Conservation (phyloP, 92 coral and sea anemone species). For the Muricea muricata region DNA sequence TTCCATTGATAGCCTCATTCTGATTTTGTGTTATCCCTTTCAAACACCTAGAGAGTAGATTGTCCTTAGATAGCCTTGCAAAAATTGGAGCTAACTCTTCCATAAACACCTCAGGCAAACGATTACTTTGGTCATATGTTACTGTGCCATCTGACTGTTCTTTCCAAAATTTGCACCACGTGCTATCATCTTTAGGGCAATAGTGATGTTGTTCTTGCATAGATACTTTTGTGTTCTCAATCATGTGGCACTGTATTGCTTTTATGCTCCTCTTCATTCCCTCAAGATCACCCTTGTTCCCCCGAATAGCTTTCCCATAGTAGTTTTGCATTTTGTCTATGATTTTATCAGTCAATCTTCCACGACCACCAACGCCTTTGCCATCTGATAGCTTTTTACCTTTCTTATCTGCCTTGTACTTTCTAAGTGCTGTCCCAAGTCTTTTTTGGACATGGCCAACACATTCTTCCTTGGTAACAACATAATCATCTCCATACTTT, state of each 20-base stretch:
- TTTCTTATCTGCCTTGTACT: slow-evolving; percentile 37
- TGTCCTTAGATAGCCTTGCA: slow-evolving; percentile 27
- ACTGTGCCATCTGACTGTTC: slow-evolving; percentile 1
- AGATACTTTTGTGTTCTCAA: background rate
- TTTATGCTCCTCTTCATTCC: slow-evolving; percentile 34
- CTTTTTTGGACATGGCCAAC: slow-evolving; percentile 69
- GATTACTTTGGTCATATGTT: slow-evolving; percentile 20
- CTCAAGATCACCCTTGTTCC: slow-evolving; percentile 27
- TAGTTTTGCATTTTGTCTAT: slow-evolving; percentile 35
- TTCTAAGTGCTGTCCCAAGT: slow-evolving; percentile 48
- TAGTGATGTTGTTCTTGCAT: slow-evolving; percentile 17
- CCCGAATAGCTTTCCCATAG: slow-evolving; percentile 36
- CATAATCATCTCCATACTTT: slow-evolving; percentile 35
- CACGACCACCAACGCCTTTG: slow-evolving; percentile 41
- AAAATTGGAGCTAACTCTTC: slow-evolving; percentile 32
- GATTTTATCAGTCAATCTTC: slow-evolving; percentile 20
- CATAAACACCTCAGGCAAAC: slow-evolving; percentile 46
- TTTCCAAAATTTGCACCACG: slow-evolving; percentile 4
- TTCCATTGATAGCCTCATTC: slow-evolving; percentile 66
- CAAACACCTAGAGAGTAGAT: slow-evolving; percentile 26
- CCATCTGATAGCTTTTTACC: slow-evolving; percentile 42
- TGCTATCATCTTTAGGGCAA: background rate
- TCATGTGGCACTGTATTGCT: slow-evolving; percentile 26
- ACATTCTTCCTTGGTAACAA: slow-evolving; percentile 55
- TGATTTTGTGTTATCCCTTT: slow-evolving; percentile 61